Percentiles rank a stretch among this genome's conserved stretches.
phyloP scores from a whole-genome alignment of 2,113 vertebrate genomes.

The Nannobrachium achirus region DNA sequence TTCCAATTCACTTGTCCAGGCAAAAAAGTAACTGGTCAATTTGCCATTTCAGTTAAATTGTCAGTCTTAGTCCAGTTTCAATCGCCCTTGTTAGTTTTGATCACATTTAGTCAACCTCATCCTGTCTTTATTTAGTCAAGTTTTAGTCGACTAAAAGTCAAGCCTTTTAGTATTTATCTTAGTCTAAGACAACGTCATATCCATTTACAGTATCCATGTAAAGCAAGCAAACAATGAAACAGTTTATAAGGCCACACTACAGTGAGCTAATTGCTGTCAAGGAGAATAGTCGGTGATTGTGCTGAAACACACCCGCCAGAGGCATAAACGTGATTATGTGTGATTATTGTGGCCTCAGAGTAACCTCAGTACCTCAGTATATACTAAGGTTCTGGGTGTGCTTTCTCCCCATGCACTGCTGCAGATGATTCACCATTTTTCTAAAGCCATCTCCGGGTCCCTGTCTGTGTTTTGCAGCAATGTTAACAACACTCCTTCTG shows the following conservation, averaged over 20 bases:
- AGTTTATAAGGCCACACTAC: constrained; percentile 31
- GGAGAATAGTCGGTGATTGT: constrained; percentile 2
- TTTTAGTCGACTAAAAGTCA: too few relatives aligned
- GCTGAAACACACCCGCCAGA: neutral
- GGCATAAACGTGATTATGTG: constrained; percentile 22
- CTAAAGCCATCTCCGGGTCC: neutral
- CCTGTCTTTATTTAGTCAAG: too few relatives aligned
- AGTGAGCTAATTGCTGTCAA: constrained; percentile 6
- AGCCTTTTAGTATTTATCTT: too few relatives aligned
- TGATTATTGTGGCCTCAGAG: constrained; percentile 7
- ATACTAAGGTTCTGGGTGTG: neutral
- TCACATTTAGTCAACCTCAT: too few relatives aligned
- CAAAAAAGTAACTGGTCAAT: too few relatives aligned
- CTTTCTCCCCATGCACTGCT: constrained; percentile 10
- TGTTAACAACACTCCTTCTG: constrained; percentile 43
- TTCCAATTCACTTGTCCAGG: too few relatives aligned
- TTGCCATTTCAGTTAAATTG: too few relatives aligned
- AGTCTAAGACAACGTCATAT: too few relatives aligned
- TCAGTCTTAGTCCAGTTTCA: too few relatives aligned
- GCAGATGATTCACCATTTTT: constrained; percentile 11
- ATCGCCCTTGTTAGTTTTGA: too few relatives aligned
- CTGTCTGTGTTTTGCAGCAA: constrained; percentile 37
- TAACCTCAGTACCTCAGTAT: neutral
- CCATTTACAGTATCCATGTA: too few relatives aligned
- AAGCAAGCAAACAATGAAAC: neutral